A percentile compares a stretch with the other conserved stretches of the same genome.
Conservation (phyloP, 2,888 invertebrate genomes). For the Syrphus vitripennis region DNA sequence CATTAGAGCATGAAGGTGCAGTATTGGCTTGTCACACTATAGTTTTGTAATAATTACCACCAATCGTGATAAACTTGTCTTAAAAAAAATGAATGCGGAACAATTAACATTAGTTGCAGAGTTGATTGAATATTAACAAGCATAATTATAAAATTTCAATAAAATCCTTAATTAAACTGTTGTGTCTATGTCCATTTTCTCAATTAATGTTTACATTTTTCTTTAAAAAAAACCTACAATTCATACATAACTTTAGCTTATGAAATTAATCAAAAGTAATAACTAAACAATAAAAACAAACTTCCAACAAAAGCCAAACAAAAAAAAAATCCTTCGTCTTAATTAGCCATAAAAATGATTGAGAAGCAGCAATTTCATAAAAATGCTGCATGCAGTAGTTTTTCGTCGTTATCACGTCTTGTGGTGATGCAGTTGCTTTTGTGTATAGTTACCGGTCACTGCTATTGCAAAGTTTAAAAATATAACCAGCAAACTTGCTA, state of each 20-base stretch:
- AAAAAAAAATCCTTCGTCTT: constrained; percentile 20
- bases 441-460: neutral
- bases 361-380: constrained; percentile 19
- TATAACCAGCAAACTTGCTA: constrained; percentile 35
- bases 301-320: neutral
- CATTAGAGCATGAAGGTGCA: constrained; percentile 20
- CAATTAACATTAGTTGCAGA: neutral
- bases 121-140: constrained; percentile 1
- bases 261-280: neutral
- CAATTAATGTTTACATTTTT: neutral
- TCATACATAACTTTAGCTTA: neutral
- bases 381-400: constrained; percentile 4
- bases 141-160: neutral
- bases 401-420: neutral
- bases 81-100: neutral
- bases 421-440: neutral
- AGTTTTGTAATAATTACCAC: neutral
- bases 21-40: neutral
- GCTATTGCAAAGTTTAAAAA: constrained; percentile 19
- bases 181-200: neutral
- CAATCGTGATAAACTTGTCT: neutral
- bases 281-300: neutral
- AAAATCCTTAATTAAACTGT: neutral
- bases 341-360: constrained; percentile 60
- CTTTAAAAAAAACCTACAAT: neutral